These are phyloP conservation scores for Nemurella pictetii DNA, from an alignment of 2,888 invertebrate genomes.

Conservation along the genomic window DNA sequence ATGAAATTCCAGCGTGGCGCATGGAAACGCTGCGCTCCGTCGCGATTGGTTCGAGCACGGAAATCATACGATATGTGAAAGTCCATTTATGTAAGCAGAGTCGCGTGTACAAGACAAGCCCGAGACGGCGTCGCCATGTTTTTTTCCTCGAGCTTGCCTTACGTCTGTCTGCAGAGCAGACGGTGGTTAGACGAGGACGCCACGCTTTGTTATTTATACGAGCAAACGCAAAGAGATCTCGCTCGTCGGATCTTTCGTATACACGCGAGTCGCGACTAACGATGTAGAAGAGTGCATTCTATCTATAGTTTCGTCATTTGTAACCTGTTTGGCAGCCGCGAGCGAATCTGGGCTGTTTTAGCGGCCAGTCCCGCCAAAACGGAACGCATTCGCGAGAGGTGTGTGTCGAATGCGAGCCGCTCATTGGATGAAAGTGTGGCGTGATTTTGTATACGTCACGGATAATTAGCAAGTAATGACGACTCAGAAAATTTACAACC, in stretches of 20 bases:
- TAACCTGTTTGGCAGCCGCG: conserved; percentile 30
- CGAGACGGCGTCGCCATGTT: conserved; percentile 11
- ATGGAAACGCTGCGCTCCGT: background rate
- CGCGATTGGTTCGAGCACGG: conserved; percentile 3
- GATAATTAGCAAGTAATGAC: conserved; percentile 17
- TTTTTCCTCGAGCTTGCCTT: background rate
- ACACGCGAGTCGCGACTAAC: background rate
- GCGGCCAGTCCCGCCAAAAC: conserved; percentile 21
- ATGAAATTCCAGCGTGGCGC: background rate
- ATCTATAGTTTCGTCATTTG: conserved; percentile 22
- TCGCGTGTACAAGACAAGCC: background rate
- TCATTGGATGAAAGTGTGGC: conserved; percentile 34
- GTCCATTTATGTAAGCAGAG: conserved; percentile 5
- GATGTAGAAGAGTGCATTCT: background rate
- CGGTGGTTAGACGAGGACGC: background rate
- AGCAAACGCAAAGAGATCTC: background rate
- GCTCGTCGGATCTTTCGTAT: background rate
- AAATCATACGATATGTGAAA: conserved; percentile 33
- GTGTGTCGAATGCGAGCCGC: conserved; percentile 18
- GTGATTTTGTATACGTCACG: conserved; percentile 28
- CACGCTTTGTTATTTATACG: conserved; percentile 14
- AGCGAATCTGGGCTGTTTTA: conserved; percentile 29
- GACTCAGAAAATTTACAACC: conserved; percentile 5
- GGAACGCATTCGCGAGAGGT: conserved; percentile 24
- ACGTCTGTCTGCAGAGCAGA: background rate